These are phyloP conservation scores for Liasis olivaceus DNA, from an alignment of 2,797 vertebrate species.

Conservation along the genomic window DNA sequence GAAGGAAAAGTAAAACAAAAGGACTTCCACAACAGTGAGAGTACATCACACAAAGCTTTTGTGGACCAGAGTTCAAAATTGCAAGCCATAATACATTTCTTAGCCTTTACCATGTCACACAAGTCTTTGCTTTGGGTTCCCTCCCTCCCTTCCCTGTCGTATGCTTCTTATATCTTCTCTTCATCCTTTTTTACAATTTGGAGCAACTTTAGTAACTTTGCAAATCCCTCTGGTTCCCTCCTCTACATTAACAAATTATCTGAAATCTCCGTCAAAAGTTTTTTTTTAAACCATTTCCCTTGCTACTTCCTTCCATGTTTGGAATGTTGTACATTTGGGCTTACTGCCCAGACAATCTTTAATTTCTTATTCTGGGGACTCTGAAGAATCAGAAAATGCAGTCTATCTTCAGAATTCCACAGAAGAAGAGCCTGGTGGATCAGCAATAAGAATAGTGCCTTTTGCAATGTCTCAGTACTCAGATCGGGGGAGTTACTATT, in stretches of 20 bases:
- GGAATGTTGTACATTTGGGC: constrained; percentile 77
- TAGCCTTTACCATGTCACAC: neutral
- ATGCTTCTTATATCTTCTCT: constrained; percentile 55
- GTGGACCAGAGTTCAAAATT: neutral
- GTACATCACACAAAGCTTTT: neutral
- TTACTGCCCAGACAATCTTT: constrained; percentile 74
- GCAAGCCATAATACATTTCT: neutral
- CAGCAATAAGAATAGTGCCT: too few relatives aligned
- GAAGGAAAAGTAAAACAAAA: too few relatives aligned
- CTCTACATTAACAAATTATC: constrained; percentile 71
- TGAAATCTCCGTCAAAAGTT: constrained; percentile 77
- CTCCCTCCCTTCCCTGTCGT: constrained; percentile 35
- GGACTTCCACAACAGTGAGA: too few relatives aligned
- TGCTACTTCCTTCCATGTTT: constrained; percentile 75
- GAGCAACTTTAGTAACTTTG: constrained; percentile 68
- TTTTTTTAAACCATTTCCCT: constrained; percentile 63
- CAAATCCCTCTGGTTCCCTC: constrained; percentile 71
- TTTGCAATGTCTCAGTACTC: neutral
- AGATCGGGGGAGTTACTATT: neutral
- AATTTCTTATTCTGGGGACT: constrained; percentile 70
- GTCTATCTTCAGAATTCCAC: constrained; percentile 11
- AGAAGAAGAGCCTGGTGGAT: neutral
- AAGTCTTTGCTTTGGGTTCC: neutral
- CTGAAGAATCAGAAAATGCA: constrained; percentile 51
- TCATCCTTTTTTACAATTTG: constrained; percentile 64